phyloP scores from a whole-genome alignment of 2,888 invertebrate species.

The Galeopsomyia nigrocyanea region DNA sequence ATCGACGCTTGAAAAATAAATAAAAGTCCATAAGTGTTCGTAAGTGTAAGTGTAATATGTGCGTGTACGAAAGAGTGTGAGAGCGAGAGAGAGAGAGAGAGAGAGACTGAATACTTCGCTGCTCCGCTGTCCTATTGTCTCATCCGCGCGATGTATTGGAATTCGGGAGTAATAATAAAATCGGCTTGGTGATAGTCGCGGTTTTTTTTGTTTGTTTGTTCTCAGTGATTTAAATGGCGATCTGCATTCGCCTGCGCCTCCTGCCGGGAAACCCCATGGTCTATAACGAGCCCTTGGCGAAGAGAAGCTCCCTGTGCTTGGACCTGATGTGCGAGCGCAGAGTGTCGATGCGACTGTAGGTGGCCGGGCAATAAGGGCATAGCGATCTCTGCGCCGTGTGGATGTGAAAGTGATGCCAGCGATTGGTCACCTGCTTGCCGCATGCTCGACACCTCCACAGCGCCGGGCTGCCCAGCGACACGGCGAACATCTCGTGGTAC shows the following conservation, averaged over 20 bases:
- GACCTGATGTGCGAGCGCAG: conserved; percentile 84
- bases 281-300: conserved; percentile 62
- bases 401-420: conserved; percentile 90
- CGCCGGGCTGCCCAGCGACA: conserved; percentile 78
- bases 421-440: conserved; percentile 88
- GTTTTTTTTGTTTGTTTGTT: too few species aligned
- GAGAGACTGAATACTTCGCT: too few species aligned
- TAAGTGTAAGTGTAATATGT: too few species aligned
- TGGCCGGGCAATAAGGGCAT: conserved; percentile 88
- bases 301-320: conserved; percentile 65
- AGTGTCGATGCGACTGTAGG: conserved; percentile 90
- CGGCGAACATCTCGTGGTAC: conserved; percentile 88
- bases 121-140: too few species aligned
- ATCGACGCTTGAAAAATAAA: too few species aligned
- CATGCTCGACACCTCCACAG: conserved; percentile 87
- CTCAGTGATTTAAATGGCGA: conserved; percentile 39
- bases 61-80: too few species aligned
- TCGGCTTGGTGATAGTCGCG: too few species aligned
- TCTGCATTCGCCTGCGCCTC: conserved; percentile 55
- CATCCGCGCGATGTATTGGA: too few species aligned
- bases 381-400: conserved; percentile 84
- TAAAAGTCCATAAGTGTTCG: too few species aligned
- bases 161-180: too few species aligned
- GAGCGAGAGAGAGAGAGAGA: too few species aligned
- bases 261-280: conserved; percentile 61